Evolutionary conservation across 1,140 invertebrate species (phyloP), one percentile per base, ranked within the genome.

Genomic region (Zaprionus davidi): DNA sequence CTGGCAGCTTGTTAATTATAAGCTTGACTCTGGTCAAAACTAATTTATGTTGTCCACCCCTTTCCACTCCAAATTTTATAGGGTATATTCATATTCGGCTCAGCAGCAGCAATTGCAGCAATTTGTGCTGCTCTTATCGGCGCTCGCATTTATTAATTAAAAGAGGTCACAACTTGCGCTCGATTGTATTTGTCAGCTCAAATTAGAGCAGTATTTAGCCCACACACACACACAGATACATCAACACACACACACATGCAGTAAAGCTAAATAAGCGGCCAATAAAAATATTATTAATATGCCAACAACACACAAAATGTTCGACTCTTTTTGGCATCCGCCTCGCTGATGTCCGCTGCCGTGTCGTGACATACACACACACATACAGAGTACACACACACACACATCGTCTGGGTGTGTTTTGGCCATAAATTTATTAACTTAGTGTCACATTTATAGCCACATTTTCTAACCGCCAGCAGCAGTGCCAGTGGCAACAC

Each of bases 241-340:
- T 2, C 22, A 22, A 71, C 41, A 41, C 13, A 59, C 13, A 26
- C 58, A 58, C 22, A 55, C 44, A 71, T 60, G 60, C 36, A 62
- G 24, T 20, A 51, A 81, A 87, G 78, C 81, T 85, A 90, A 88
- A 88, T 84, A 90, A 79, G 81, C 78, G 84, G 71, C 71, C 78
- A 90, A 85, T 88, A 88, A 90, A 88, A 88, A 76, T 90, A 88
- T 88, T 88, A 90, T 84, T 88, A 88, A 72, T 90, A 88, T 72
- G 81, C 84, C 78, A 81, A 63, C 78, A 65, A 59, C 70, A 76
- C 70, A 76, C 78, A 82, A 68, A 76, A 73, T 65, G 26, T 67
- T 57, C 74, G 62, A 76, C 69, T 66, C 69, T 71, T 71, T 71
- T 76, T 71, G 68, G 74, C 69, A 76, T 72, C 55, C 60, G 69